Evolutionary conservation across 2,888 invertebrate species (phyloP).

Genomic region (Melanostoma mellinum): DNA sequence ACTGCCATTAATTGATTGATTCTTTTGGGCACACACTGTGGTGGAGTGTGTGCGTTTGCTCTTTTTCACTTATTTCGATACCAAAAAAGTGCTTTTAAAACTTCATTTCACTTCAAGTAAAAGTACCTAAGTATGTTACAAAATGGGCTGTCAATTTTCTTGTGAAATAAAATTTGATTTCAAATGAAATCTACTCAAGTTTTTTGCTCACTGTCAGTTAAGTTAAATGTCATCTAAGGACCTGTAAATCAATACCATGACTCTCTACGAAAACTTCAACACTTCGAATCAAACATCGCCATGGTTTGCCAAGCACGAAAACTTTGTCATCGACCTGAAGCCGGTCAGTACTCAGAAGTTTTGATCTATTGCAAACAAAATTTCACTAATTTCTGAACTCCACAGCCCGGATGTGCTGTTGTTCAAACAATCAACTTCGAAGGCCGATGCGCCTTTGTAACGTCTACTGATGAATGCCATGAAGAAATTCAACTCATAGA

Average conservation of each 20-base stretch:
- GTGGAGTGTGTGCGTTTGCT: no score
- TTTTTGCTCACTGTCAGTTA: no score
- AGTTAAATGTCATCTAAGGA: neutral
- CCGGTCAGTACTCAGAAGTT: slow-evolving; percentile 12
- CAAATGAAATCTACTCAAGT: no score
- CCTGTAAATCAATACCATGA: neutral
- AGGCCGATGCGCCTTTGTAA: slow-evolving; percentile 80
- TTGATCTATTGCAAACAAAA: neutral
- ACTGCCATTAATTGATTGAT: no score
- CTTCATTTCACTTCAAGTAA: no score
- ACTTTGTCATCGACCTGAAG: slow-evolving; percentile 52
- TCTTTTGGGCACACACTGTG: no score
- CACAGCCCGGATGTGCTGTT: slow-evolving; percentile 78
- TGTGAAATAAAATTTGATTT: no score
- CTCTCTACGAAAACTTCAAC: slow-evolving; percentile 52
- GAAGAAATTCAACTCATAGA: slow-evolving; percentile 77
- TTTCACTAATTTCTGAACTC: slow-evolving; percentile 39
- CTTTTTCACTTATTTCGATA: no score
- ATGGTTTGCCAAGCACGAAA: slow-evolving; percentile 45
- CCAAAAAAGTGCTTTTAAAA: no score
- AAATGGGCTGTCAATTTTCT: no score
- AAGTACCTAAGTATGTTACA: no score
- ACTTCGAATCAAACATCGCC: slow-evolving; percentile 50
- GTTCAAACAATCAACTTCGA: slow-evolving; percentile 77
- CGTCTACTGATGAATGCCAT: slow-evolving; percentile 77